Evolutionary conservation across 2,113 vertebrate genomes (phyloP), one percentile per base, ranked within the genome.

Genomic region (Dromiciops gliroides): DNA sequence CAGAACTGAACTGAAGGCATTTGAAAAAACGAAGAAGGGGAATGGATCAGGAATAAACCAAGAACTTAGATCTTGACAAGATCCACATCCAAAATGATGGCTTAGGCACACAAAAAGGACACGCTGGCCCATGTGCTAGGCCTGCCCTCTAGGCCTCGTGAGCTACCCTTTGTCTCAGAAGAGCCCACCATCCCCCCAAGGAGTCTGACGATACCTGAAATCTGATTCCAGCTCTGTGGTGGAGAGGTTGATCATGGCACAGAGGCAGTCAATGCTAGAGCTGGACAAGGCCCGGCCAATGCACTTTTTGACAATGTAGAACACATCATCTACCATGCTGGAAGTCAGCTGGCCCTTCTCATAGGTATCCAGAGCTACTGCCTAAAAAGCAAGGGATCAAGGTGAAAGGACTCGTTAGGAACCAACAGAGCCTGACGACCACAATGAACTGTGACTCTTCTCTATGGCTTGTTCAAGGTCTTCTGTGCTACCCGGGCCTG

Each of bases 271-370:
- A 0, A 99, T 99, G 98, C 98, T 99, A 98, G 99, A 99, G 98
- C 99, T 99, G 94, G 99, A 99, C 50, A 99, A 98, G 37, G 99
- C 99, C 48, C 99, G 98, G 44, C 99, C 99, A 92, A 99, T 99
- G 98, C 99, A 99, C 97, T 99, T 99, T 98, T 99, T 99, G 94
- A 99, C 99, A 2, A 99, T 99, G 95, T 99, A 99, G 98, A 99
- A 99, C 94, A 99, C 99, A 0, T 99, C 99, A 2, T 99, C 99
- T 97, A 99, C 99, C 99, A 99, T 99, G 98, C 99, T 99, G 98
- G 99, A 99, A 56, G 99, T 99, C 97, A 99, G 97, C 98, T 99
- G 99, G 91, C 99, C 99, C 95, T 99, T 99, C 96, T 99, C 99
- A 0, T 98, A 99, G 10, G 98, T 98, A 96, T 99, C 99, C 99